Evolutionary conservation across 1,140 invertebrate species (phyloP), one percentile per base, ranked within the genome.

Genomic region (Ooceraea biroi): DNA sequence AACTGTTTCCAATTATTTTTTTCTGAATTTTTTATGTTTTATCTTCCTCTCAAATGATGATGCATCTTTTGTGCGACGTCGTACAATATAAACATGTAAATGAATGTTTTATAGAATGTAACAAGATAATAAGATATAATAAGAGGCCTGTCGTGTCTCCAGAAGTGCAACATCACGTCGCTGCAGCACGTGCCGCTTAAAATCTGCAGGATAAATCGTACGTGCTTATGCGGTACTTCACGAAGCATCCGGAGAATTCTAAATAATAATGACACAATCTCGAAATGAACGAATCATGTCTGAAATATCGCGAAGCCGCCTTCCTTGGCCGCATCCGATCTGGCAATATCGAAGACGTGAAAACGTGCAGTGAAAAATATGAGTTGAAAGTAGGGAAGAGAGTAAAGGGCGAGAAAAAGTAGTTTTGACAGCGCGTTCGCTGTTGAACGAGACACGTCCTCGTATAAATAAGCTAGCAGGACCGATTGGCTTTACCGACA

Each of bases 401-500:
- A 25, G n/a, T 19, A 36, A 36, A 36, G 36, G 36, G 2, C 36
- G 36, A 7, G 36, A 7, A n/a, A n/a, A n/a, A 36, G 36, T 7
- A 44, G 50, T 14, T 57, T 46, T 55, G 19, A 68, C 22, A 68
- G 61, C 5, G 22, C 5, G n/a, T 19, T 22, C n/a, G 25, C 8
- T 36, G 68, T 57, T 57, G 50, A 25, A 58, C 7, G 48, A 30
- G 50, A 57, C 50, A 46, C 25, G 65, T 71, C 22, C 50, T 68
- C 25, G 50, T 50, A 69, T 69, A 80, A 71, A 80, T 57, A 80
- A 77, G 27, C 65, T 36, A n/a, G 50, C 69, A 71, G 63, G 65
- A 22, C 30, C 48, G 65, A 69, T 71, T 22, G 76, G 41, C 1
- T 57, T 7, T 36, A 46, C 69, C 50, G 36, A 36, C 36, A 57